Base-by-base conservation (phyloP, 2,797 vertebrate species). In the Acanthornis magna region DNA sequence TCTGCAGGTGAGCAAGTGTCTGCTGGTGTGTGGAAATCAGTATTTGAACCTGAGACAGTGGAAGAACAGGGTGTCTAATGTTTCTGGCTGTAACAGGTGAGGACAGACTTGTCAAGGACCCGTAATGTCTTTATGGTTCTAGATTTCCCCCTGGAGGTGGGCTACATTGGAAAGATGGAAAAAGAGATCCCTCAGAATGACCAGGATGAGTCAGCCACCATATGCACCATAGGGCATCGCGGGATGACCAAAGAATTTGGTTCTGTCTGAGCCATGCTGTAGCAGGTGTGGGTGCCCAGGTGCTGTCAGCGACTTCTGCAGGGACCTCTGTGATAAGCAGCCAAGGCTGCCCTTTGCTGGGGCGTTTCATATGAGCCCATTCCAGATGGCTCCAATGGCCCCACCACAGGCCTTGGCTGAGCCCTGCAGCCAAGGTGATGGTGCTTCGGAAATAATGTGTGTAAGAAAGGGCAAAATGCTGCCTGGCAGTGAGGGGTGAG, bases 351-450 rank as follows among this genome's bases (percentile, higher is more conserved):
- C 45, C 27, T 6, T 2, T 7, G 12, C 22, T 4, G 2, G 36
- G 36, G 36, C 36, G 10, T 36, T 36, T 36, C 36, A 36, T 36
- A 36, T 36, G 36, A 36, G 36, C n/a, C 2, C 6, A 13, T 29
- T 80, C 30, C 25, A 48, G 27, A 25, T 0, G 0, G 25, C 20
- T 34, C 40, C 38, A 51, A 1, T 2, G 3, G 4, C 8, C 30
- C 23, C n/a, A 15, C 13, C 0, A 1, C 30, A 9, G n/a, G 30
- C 21, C 26, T 53, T 7, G 2, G 14, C n/a, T 12, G 27, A 63
- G 27, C 32, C 65, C 21, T 2, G 0, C 36, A 47, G 60, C 30
- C 40, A 14, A 3, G 22, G 3, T 62, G 27, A 25, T 32, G 16
- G 4, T 6, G 6, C 29, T 48, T 1, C 1, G 30, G 26, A 22